Conservation (phyloP, 2,797 vertebrate genomes). For the Leptatherina wallacei region DNA sequence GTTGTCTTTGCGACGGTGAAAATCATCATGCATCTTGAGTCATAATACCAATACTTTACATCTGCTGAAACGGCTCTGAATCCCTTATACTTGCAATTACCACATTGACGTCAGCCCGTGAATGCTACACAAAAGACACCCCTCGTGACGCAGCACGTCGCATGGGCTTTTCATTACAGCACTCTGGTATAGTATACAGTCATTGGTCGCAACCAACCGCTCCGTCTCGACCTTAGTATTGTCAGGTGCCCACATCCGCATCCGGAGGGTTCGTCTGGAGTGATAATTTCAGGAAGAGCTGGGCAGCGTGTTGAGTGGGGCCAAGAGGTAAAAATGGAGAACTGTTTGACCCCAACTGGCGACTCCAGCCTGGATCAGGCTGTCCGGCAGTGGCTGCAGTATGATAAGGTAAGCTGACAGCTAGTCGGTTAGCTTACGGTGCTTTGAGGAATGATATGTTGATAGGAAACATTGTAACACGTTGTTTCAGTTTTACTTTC, state of each 20-base stretch:
- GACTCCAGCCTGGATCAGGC: constrained; percentile 71
- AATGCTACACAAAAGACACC: constrained; percentile 35
- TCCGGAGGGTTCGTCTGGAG: too few species aligned
- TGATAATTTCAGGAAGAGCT: not conserved
- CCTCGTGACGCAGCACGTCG: constrained; percentile 43
- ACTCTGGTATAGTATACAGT: too few species aligned
- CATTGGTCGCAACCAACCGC: too few species aligned
- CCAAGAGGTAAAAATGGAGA: constrained; percentile 70
- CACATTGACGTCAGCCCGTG: constrained; percentile 4
- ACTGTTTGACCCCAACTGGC: constrained; percentile 37
- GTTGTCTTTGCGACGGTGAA: not conserved
- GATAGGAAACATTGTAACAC: not conserved
- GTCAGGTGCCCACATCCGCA: not conserved
- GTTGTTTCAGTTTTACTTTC: not conserved
- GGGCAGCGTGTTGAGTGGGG: not conserved
- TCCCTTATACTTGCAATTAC: not conserved
- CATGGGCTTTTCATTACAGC: too few species aligned
- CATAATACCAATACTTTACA: not conserved
- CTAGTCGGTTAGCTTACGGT: constrained; percentile 27
- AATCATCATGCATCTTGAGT: not conserved
- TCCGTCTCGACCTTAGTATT: not conserved
- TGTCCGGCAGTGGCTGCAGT: constrained; percentile 85
- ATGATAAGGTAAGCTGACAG: constrained; percentile 86
- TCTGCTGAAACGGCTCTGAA: not conserved
- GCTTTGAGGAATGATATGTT: too few species aligned